Conservation (phyloP, 92 coral and sea anemone species). For the Nematostella vectensis region DNA sequence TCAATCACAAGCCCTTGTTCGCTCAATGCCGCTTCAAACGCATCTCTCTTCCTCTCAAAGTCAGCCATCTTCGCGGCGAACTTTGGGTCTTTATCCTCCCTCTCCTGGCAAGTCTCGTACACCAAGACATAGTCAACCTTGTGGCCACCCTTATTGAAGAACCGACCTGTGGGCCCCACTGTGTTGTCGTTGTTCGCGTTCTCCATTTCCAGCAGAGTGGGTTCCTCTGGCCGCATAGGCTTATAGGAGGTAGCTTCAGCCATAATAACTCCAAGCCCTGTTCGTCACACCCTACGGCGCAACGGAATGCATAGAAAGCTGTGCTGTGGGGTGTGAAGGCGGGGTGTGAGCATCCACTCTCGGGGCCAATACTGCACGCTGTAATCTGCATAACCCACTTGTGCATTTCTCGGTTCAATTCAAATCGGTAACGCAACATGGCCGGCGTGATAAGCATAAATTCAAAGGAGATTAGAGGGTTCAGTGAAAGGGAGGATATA, state of each 20-base stretch:
- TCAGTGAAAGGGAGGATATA: too few species aligned
- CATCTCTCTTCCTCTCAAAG: constrained; percentile 24
- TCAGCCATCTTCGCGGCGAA: constrained; percentile 18
- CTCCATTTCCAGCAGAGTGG: constrained; percentile 21
- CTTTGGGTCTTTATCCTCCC: constrained; percentile 45
- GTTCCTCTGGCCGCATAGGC: constrained; percentile 1
- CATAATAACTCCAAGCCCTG: not conserved
- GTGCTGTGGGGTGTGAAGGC: too few species aligned
- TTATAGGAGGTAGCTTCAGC: constrained; percentile 3
- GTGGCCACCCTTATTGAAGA: constrained; percentile 17
- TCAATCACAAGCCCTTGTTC: constrained; percentile 44
- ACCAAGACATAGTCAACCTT: constrained; percentile 60
- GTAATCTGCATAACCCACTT: too few species aligned
- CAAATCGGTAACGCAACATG: too few species aligned
- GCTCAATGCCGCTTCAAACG: constrained; percentile 33
- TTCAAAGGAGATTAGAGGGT: too few species aligned
- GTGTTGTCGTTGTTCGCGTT: constrained; percentile 3
- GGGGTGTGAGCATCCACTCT: too few species aligned
- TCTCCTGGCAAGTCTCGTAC: constrained; percentile 42
- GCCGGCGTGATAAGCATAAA: too few species aligned
- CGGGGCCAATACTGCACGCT: too few species aligned
- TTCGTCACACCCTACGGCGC: not conserved
- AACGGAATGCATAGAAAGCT: not conserved
- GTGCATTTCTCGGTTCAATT: too few species aligned
- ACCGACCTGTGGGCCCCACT: constrained; percentile 7